Evolutionary conservation across 2,797 vertebrate species (phyloP).

Genomic region (Manis javanica): DNA sequence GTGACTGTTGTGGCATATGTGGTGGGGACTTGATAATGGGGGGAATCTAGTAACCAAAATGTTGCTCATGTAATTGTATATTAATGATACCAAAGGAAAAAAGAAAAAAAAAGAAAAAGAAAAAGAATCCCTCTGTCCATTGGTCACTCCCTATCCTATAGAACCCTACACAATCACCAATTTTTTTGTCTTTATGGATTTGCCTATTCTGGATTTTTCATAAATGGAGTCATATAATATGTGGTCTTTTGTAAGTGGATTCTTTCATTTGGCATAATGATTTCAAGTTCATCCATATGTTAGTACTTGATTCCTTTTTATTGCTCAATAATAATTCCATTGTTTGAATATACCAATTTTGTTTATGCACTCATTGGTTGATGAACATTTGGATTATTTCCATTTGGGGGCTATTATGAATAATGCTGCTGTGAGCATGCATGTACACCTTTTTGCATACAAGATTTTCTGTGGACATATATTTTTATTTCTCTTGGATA

Average conservation of each 20-base stretch:
- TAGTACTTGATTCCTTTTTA: neutral
- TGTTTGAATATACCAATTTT: neutral
- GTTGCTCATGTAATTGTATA: no score
- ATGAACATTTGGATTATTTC: conserved; percentile 23
- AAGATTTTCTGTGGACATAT: neutral
- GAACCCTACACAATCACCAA: neutral
- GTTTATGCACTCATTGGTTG: neutral
- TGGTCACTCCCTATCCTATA: neutral
- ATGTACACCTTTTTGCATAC: neutral
- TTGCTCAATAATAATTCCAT: neutral
- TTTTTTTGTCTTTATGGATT: conserved; percentile 12
- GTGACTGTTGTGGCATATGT: no score
- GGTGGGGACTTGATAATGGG: no score
- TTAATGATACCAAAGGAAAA: no score
- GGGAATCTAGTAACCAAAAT: no score
- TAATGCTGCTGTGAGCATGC: neutral
- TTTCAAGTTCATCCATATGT: neutral
- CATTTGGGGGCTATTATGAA: neutral
- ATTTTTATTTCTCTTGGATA: neutral
- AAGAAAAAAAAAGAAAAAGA: no score
- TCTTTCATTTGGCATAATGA: neutral
- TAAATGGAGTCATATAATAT: neutral
- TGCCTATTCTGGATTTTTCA: conserved; percentile 9
- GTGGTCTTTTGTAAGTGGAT: neutral
- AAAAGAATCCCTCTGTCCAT: neutral